Conservation (phyloP, 2,113 vertebrate genomes). For the Myotis lucifugus region DNA sequence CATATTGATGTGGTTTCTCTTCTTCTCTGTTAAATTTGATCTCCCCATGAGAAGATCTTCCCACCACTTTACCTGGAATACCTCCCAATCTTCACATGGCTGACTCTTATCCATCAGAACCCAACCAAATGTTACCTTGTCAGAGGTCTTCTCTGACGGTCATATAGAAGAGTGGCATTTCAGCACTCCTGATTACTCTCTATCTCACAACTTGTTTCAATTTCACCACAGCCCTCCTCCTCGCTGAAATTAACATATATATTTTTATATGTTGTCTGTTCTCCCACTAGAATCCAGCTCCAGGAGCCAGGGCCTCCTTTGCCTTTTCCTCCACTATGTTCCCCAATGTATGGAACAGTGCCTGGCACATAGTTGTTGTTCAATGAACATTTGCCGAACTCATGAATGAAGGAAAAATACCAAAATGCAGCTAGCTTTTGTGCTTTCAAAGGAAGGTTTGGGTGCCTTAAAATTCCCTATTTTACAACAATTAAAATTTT, state of each 20-base stretch:
- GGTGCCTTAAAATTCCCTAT: background rate
- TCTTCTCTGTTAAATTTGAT: background rate
- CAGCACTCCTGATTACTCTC: background rate
- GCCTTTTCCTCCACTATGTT: conserved; percentile 44
- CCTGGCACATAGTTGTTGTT: conserved; percentile 44
- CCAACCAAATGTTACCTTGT: conserved; percentile 4
- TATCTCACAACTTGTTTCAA: background rate
- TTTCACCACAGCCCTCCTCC: background rate
- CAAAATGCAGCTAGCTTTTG: conserved; percentile 29
- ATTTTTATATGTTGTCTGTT: conserved; percentile 42
- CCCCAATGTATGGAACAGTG: conserved; percentile 30
- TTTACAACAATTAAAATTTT: conserved; percentile 37
- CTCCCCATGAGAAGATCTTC: background rate
- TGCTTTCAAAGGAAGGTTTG: conserved; percentile 41
- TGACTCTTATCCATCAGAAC: background rate
- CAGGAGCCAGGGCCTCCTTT: conserved; percentile 1
- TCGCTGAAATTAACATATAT: conserved; percentile 36
- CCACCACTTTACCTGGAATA: background rate
- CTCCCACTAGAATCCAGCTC: conserved; percentile 18
- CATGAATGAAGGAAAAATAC: conserved; percentile 59
- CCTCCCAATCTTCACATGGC: background rate
- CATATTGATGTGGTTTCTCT: background rate
- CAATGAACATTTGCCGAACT: conserved; percentile 60
- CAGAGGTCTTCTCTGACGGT: background rate
- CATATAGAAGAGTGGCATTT: background rate